Percentiles rank a stretch among this genome's conserved stretches.
Conservation (phyloP, 1,140 invertebrate genomes). For the Cydia splendana region DNA sequence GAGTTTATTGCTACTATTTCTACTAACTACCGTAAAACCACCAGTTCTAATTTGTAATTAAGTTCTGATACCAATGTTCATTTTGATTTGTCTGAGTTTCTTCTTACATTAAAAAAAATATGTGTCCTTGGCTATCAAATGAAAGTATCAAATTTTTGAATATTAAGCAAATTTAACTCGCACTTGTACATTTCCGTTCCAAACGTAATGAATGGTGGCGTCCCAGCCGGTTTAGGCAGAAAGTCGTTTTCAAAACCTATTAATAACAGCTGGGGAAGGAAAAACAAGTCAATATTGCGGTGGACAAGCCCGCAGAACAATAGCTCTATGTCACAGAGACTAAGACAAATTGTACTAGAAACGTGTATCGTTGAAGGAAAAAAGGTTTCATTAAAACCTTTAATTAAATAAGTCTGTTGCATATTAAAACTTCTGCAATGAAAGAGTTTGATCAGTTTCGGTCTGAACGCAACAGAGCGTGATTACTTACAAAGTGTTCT, state of each 20-base stretch:
- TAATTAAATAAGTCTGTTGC: conserved; percentile 26
- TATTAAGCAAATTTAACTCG: too few relatives aligned
- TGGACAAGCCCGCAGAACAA: conserved; percentile 56
- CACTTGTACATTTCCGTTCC: neutral
- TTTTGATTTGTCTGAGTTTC: too few relatives aligned
- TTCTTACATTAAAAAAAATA: too few relatives aligned
- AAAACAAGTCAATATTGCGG: conserved; percentile 62
- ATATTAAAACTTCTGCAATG: conserved; percentile 32
- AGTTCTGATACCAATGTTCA: too few relatives aligned
- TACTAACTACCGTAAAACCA: too few relatives aligned
- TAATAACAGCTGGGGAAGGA: conserved; percentile 47
- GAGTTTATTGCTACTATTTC: too few relatives aligned
- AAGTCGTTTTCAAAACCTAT: conserved; percentile 41
- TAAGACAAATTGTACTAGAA: conserved; percentile 57
- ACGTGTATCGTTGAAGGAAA: conserved; percentile 40
- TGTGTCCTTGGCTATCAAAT: too few relatives aligned
- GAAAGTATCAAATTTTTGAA: too few relatives aligned
- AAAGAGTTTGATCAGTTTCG: neutral
- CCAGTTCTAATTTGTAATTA: too few relatives aligned
- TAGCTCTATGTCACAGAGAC: conserved; percentile 62
- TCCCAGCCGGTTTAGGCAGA: conserved; percentile 9
- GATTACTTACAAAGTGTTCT: neutral
- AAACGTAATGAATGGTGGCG: conserved; percentile 9
- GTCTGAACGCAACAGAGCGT: neutral
- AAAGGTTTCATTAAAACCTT: conserved; percentile 44